Evolutionary conservation across 2,888 invertebrate species (phyloP), one percentile per base, ranked within the genome.

Genomic region (Zeuzera pyrina): DNA sequence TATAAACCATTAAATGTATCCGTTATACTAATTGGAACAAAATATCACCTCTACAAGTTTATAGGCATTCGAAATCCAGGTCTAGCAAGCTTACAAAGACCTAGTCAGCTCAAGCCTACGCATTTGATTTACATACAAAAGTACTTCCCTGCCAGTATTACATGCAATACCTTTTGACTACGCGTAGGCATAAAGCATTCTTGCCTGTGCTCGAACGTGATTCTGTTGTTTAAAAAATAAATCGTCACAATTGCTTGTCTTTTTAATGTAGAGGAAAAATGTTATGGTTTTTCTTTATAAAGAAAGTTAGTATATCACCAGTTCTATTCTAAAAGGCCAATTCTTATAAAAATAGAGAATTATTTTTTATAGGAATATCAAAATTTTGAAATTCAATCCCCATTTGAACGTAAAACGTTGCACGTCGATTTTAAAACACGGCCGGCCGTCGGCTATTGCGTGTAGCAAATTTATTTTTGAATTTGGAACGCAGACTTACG

Each of bases 401-500:
- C 14, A 15, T 11, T 28, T 15, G n/a, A 28, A 28, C 11, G 35
- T 39, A 34, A 41, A 40, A 55, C 57, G 64, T 60, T 60, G 58
- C 51, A 43, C 58, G 67, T 76, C 72, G 70, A 77, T 78, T 78
- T 77, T 77, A 77, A 79, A 78, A 76, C 71, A 55, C 64, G 62
- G 50, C 57, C 54, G 49, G 52, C 63, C 64, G 65, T 44, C 57
- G 66, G 69, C 63, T 65, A 59, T 65, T 54, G 73, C 64, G 69
- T 62, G 65, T 67, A 63, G 67, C 76, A 61, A 72, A 81, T 81
- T 79, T 83, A 83, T 83, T 83, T 83, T 83, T 79, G 81, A 77
- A 83, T 77, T 72, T 79, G 69, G 81, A 79, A 79, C 79, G 79
- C 79, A 76, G 74, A 73, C 76, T 77, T 71, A 65, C 65, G 64